These are phyloP conservation scores for Trypoxylon attenuatum DNA, from an alignment of 2,888 invertebrate genomes.

Conservation along the genomic window DNA sequence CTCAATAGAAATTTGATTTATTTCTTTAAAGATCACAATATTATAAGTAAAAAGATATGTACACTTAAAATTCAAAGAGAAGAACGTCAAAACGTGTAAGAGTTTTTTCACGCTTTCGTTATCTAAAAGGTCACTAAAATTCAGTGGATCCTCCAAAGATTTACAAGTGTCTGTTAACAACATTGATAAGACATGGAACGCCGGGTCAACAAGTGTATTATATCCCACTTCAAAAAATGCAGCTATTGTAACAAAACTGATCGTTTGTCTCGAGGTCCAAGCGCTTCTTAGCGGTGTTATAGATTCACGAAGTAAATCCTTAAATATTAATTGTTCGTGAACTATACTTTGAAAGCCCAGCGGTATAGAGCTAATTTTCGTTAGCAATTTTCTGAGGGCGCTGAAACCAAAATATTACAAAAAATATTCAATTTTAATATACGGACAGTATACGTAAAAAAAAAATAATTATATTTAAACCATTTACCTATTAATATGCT, in stretches of 20 bases:
- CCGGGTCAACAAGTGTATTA: constrained; percentile 58
- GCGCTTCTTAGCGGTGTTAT: constrained; percentile 66
- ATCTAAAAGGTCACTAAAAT: constrained; percentile 69
- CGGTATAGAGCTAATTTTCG: constrained; percentile 65
- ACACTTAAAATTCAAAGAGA: constrained; percentile 70
- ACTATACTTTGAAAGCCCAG: constrained; percentile 63
- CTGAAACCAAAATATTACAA: constrained; percentile 50
- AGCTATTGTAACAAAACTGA: constrained; percentile 64
- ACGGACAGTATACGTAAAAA: background rate
- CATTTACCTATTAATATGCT: constrained; percentile 66
- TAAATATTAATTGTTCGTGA: constrained; percentile 60
- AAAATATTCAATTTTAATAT: background rate
- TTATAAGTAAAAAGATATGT: no score
- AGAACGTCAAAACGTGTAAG: constrained; percentile 63
- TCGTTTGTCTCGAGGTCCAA: constrained; percentile 66
- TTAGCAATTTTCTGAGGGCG: constrained; percentile 62
- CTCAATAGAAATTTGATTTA: constrained; percentile 4
- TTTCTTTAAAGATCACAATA: no score
- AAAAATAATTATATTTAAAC: background rate
- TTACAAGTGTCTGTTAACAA: constrained; percentile 62
- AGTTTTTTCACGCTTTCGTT: constrained; percentile 57
- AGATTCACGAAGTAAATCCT: constrained; percentile 67
- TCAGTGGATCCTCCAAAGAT: constrained; percentile 58
- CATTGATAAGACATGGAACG: constrained; percentile 68
- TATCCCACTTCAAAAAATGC: constrained; percentile 61